Percentiles rank a stretch among this genome's conserved stretches.
Conservation (phyloP, 2,888 invertebrate genomes). For the Chironomus tentans region DNA sequence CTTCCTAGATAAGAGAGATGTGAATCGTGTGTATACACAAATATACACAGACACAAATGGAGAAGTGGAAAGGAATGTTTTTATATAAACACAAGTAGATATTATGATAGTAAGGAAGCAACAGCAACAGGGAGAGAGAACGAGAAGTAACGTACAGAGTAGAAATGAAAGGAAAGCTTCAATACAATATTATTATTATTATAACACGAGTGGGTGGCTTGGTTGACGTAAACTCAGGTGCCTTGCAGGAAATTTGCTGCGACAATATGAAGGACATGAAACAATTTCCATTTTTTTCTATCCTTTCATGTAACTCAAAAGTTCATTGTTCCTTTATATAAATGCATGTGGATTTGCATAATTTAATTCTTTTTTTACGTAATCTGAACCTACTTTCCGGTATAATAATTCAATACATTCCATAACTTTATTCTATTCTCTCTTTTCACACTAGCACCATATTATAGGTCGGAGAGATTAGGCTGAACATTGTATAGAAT, state of each 20-base stretch:
- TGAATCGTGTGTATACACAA: background rate
- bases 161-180: background rate
- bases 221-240: constrained; percentile 8
- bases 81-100: background rate
- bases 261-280: background rate
- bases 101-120: background rate
- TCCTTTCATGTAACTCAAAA: background rate
- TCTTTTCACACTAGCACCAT: too few relatives aligned
- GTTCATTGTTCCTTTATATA: background rate
- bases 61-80: too few relatives aligned
- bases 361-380: background rate
- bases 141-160: background rate
- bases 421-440: too few relatives aligned
- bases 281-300: background rate
- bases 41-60: background rate
- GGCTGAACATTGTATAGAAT: too few relatives aligned
- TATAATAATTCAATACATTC: background rate
- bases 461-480: too few relatives aligned
- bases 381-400: background rate
- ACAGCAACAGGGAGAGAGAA: constrained; percentile 8
- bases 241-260: background rate
- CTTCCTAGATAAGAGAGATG: background rate
- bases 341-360: background rate
- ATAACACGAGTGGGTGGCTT: background rate
- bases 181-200: background rate